Conservation (phyloP, 2,888 invertebrate genomes). For the Schizotus pectinicornis region DNA sequence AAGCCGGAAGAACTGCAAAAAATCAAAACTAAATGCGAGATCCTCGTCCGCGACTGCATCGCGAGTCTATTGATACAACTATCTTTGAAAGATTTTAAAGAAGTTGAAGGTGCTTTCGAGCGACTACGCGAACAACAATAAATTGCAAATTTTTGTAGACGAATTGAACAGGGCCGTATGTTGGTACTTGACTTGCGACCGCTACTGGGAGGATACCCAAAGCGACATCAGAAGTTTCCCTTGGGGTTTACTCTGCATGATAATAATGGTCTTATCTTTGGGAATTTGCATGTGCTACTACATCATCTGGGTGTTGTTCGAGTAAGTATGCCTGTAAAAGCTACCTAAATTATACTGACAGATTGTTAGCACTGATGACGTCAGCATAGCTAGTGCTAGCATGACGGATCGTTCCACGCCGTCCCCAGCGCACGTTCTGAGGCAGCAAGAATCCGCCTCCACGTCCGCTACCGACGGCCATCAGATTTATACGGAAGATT, state of each 20-base stretch:
- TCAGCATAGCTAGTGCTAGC: conserved; percentile 71
- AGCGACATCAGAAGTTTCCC: conserved; percentile 78
- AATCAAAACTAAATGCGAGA: conserved; percentile 65
- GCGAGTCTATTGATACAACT: conserved; percentile 80
- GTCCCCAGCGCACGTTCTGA: conserved; percentile 66
- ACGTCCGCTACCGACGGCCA: conserved; percentile 47
- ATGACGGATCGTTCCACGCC: conserved; percentile 72
- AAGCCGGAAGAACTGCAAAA: conserved; percentile 80
- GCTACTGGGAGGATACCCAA: conserved; percentile 87
- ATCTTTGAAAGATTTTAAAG: conserved; percentile 82
- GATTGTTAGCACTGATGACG: conserved; percentile 68
- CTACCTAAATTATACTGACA: conserved; percentile 4
- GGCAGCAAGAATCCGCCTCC: conserved; percentile 52
- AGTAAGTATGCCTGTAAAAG: conserved; percentile 67
- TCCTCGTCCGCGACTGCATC: conserved; percentile 81
- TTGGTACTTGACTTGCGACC: conserved; percentile 91
- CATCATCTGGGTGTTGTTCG: conserved; percentile 90
- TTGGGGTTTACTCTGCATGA: conserved; percentile 78
- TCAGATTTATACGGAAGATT: conserved; percentile 59
- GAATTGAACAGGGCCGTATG: conserved; percentile 89
- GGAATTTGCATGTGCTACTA: conserved; percentile 91
- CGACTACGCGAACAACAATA: background rate
- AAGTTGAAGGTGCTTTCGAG: conserved; percentile 74
- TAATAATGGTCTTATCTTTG: conserved; percentile 80
- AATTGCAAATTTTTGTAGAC: conserved; percentile 61